phyloP scores from a whole-genome alignment of 2,113 vertebrate species.

The Argyrosomus japonicus region DNA sequence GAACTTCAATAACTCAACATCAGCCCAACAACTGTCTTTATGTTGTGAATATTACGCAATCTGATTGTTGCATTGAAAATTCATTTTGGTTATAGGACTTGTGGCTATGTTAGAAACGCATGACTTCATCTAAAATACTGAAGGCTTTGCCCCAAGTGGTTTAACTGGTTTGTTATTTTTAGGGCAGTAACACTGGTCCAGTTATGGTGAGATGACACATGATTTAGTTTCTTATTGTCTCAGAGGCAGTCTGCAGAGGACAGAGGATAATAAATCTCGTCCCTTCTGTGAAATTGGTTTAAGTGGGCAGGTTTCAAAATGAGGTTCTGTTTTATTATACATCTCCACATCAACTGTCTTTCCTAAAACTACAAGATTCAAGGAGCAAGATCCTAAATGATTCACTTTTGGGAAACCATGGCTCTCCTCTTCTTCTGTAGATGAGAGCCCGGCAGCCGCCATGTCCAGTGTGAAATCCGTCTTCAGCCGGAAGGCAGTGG shows the following conservation, averaged over 20 bases:
- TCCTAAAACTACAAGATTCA: neutral
- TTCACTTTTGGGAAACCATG: neutral
- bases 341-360: neutral
- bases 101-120: too few relatives aligned
- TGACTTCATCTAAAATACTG: neutral
- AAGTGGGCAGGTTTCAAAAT: too few relatives aligned
- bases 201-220: neutral
- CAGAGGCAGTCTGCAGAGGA: neutral
- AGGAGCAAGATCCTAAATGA: too few relatives aligned
- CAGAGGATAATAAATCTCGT: neutral
- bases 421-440: constrained; percentile 71
- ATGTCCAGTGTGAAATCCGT: constrained; percentile 89
- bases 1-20: neutral
- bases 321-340: too few relatives aligned
- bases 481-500: constrained; percentile 91
- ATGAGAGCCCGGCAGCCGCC: constrained; percentile 83
- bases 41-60: neutral
- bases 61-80: neutral
- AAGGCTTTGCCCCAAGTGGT: neutral
- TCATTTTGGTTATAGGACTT: too few relatives aligned
- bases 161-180: too few relatives aligned
- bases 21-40: neutral
- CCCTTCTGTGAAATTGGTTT: neutral
- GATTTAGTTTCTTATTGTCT: neutral
- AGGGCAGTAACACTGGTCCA: too few relatives aligned